Conservation (phyloP, 2,888 invertebrate genomes). For the Globia sparganii region DNA sequence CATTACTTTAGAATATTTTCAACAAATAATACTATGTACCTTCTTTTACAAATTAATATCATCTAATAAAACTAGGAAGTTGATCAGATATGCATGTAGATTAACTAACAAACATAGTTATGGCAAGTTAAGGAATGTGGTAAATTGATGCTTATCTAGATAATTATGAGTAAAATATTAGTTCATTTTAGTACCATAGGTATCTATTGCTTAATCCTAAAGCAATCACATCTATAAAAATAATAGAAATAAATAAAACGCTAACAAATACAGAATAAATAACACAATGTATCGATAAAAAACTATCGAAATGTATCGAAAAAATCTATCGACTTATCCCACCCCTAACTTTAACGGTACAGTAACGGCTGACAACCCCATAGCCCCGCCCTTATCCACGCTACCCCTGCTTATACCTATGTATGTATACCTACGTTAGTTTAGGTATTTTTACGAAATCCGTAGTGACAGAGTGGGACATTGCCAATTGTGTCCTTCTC, state of each 20-base stretch:
- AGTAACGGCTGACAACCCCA: slow-evolving; percentile 81
- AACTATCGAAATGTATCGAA: slow-evolving; percentile 48
- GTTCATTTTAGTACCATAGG: not conserved
- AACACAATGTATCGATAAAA: slow-evolving; percentile 41
- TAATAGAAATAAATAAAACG: not conserved
- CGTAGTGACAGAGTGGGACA: slow-evolving; percentile 1
- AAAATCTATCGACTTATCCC: slow-evolving; percentile 53
- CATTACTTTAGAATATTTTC: not conserved
- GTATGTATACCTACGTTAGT: slow-evolving; percentile 23
- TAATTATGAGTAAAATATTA: not conserved
- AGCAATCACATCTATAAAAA: not conserved
- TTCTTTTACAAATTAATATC: too few species aligned
- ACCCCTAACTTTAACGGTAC: slow-evolving; percentile 79
- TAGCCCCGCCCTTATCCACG: slow-evolving; percentile 76
- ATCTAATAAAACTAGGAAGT: not conserved
- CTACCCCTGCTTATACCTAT: slow-evolving; percentile 58
- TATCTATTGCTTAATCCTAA: not conserved
- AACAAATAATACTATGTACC: not conserved
- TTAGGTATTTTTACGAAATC: slow-evolving; percentile 57
- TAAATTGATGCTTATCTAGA: not conserved
- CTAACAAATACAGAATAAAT: not conserved
- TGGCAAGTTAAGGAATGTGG: not conserved
- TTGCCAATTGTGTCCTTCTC: not conserved
- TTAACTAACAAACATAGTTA: too few species aligned
- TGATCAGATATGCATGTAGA: not conserved